phyloP scores from a whole-genome alignment of 2,888 invertebrate genomes.

The Scotopteryx bipunctaria region DNA sequence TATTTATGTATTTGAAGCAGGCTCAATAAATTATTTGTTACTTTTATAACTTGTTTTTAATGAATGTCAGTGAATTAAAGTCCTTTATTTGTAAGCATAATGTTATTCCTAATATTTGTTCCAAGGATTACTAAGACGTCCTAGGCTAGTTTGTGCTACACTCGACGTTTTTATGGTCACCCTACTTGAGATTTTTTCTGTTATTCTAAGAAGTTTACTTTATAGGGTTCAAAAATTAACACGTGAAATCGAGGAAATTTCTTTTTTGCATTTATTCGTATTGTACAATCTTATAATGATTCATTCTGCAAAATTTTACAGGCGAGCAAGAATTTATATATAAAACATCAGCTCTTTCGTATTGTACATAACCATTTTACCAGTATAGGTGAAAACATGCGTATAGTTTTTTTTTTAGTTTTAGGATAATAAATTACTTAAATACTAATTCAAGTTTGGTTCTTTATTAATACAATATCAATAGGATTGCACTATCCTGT shows the following conservation, averaged over 20 bases:
- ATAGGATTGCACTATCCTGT: constrained; percentile 82
- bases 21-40: constrained; percentile 37
- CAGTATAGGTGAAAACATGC: constrained; percentile 84
- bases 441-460: constrained; percentile 83
- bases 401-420: constrained; percentile 81
- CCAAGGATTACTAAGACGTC: too few relatives aligned
- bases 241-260: constrained; percentile 77
- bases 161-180: too few relatives aligned
- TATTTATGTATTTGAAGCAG: constrained; percentile 30
- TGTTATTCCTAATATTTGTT: constrained; percentile 5
- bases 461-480: constrained; percentile 84
- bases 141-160: too few relatives aligned
- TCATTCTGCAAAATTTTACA: constrained; percentile 84
- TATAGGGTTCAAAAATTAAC: constrained; percentile 46
- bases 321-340: constrained; percentile 85
- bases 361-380: constrained; percentile 83
- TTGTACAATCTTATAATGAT: constrained; percentile 84
- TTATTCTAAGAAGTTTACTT: too few relatives aligned
- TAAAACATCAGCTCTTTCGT: constrained; percentile 83
- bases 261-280: constrained; percentile 84
- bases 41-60: constrained; percentile 6
- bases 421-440: constrained; percentile 85
- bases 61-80: too few relatives aligned
- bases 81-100: too few relatives aligned
- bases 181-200: too few relatives aligned